These are phyloP conservation scores for Mormyrus iriodes DNA, from an alignment of 2,113 vertebrate species.

Conservation along the genomic window DNA sequence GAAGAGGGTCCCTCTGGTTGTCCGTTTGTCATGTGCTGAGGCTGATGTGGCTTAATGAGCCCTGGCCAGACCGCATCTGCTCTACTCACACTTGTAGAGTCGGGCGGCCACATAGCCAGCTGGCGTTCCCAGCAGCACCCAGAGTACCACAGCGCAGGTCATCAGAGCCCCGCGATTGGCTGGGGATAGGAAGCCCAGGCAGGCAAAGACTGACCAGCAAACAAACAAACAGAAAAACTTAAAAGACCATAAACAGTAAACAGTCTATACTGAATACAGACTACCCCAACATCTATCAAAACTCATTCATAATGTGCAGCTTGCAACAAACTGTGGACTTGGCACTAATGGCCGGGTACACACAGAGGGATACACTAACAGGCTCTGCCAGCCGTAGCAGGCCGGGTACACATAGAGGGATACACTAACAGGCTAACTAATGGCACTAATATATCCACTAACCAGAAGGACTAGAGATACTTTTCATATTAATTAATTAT, in stretches of 20 bases:
- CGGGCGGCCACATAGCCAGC: slow-evolving; percentile 88
- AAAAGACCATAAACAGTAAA: background rate
- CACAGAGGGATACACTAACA: background rate
- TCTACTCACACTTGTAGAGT: slow-evolving; percentile 87
- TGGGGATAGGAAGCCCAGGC: slow-evolving; percentile 84
- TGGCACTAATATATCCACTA: background rate
- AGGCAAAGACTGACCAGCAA: slow-evolving; percentile 70
- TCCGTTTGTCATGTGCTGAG: slow-evolving; percentile 31
- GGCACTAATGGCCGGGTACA: too few species aligned
- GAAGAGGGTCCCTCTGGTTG: background rate
- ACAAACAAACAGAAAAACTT: background rate
- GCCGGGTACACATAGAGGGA: too few species aligned
- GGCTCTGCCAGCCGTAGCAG: background rate
- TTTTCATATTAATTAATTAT: too few species aligned
- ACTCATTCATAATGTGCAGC: background rate
- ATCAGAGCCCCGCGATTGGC: slow-evolving; percentile 87
- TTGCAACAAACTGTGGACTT: background rate
- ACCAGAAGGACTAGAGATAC: background rate
- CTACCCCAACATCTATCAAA: background rate
- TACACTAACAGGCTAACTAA: too few species aligned
- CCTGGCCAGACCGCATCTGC: slow-evolving; percentile 32
- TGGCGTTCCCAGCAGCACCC: slow-evolving; percentile 89
- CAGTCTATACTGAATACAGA: background rate
- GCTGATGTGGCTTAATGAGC: slow-evolving; percentile 44
- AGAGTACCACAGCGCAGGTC: slow-evolving; percentile 89